Evolutionary conservation across 2,113 vertebrate genomes (phyloP).

Genomic region (Macrotis lagotis): DNA sequence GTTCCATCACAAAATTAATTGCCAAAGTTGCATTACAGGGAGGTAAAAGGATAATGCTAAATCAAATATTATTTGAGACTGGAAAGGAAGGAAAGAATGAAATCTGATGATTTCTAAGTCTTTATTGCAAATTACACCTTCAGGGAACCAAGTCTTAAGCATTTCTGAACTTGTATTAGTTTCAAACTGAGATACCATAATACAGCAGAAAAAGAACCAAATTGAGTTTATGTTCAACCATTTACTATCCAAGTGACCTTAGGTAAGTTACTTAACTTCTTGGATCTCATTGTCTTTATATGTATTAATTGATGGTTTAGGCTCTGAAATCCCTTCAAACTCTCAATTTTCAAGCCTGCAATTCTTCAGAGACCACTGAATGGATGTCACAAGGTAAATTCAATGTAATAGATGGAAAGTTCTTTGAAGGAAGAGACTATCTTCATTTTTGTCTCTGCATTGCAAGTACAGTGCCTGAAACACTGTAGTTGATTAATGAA

Average conservation of each 20-base stretch:
- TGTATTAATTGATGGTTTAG: background rate
- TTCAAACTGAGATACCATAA: background rate
- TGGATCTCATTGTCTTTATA: background rate
- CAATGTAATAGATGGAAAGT: background rate
- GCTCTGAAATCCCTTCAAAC: background rate
- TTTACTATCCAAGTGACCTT: background rate
- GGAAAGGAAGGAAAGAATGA: background rate
- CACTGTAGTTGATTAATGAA: background rate
- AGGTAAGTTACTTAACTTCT: background rate
- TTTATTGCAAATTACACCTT: background rate
- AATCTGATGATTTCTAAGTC: background rate
- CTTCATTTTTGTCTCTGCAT: background rate
- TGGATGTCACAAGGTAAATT: background rate
- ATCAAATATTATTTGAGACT: background rate
- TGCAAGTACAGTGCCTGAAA: background rate
- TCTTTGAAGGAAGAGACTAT: background rate
- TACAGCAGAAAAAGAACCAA: background rate
- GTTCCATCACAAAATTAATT: conserved; percentile 13
- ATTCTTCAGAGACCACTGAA: background rate
- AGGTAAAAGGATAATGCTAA: background rate
- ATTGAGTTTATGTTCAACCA: background rate
- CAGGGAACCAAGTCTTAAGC: background rate
- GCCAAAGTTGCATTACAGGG: background rate
- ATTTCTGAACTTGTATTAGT: background rate
- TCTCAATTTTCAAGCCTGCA: background rate